These are phyloP conservation scores for Epiblema foenella DNA, from an alignment of 2,888 invertebrate species.

Conservation along the genomic window DNA sequence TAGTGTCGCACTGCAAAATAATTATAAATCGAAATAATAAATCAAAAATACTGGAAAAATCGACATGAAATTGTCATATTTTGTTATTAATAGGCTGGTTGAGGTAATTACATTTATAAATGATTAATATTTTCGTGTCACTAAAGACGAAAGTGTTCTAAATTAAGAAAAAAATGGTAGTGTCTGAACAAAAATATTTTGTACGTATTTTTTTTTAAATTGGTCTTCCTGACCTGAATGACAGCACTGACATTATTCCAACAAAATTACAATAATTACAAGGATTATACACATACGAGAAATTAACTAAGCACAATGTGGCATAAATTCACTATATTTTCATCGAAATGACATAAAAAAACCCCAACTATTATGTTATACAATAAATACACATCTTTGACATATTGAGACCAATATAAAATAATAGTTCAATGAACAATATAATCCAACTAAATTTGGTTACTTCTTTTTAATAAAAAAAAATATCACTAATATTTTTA, in stretches of 20 bases:
- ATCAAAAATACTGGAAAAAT: slow-evolving; percentile 5
- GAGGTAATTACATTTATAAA: slow-evolving; percentile 1
- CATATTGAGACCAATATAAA: slow-evolving; percentile 81
- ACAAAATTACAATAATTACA: slow-evolving; percentile 19
- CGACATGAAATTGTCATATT: not conserved
- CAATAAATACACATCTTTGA: slow-evolving; percentile 76
- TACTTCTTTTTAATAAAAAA: slow-evolving; percentile 61
- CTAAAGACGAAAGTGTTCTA: not conserved
- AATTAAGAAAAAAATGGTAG: slow-evolving; percentile 36
- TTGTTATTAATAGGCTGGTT: not conserved
- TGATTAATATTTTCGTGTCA: not conserved
- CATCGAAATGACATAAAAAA: slow-evolving; percentile 55
- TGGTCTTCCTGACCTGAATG: not conserved
- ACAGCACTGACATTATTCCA: not conserved
- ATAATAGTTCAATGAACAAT: slow-evolving; percentile 58
- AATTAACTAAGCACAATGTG: slow-evolving; percentile 45
- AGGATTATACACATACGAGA: not conserved
- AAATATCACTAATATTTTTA: slow-evolving; percentile 65
- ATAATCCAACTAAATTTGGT: slow-evolving; percentile 76
- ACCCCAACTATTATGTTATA: slow-evolving; percentile 46
- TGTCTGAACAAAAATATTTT: too few relatives aligned
- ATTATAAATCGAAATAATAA: slow-evolving; percentile 1
- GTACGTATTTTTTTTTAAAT: not conserved
- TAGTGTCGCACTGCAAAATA: slow-evolving; percentile 25
- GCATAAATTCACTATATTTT: slow-evolving; percentile 47